Evolutionary conservation across 64 coral and sea anemone genomes (phyloP).

Genomic region (Anthopleura sola): DNA sequence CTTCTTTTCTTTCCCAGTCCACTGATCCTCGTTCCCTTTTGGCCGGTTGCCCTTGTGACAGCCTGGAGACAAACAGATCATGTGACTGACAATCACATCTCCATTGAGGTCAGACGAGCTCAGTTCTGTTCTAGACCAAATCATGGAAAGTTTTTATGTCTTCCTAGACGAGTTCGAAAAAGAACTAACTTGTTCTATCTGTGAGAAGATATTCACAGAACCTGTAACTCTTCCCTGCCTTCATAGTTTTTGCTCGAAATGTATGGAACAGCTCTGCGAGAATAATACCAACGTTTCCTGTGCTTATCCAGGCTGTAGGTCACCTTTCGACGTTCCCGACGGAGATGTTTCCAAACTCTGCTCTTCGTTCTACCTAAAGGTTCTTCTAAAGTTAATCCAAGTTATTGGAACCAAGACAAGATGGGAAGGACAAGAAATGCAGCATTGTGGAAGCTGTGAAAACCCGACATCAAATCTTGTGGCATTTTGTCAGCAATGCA

Average conservation of each 20-base stretch:
- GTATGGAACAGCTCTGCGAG: neutral
- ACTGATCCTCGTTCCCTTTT: no score
- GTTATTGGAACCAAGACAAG: neutral
- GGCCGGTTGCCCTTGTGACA: no score
- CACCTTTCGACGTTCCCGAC: neutral
- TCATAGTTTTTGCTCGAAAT: constrained; percentile 13
- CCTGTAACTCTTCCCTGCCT: neutral
- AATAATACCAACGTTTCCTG: neutral
- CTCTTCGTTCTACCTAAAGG: constrained; percentile 2
- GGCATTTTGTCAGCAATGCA: neutral
- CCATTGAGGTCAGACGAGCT: no score
- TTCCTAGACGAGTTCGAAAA: neutral
- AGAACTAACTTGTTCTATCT: constrained; percentile 15
- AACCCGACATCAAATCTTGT: neutral
- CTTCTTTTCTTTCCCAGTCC: no score
- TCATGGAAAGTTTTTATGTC: neutral
- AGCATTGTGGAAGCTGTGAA: neutral
- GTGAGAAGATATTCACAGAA: neutral
- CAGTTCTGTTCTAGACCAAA: neutral
- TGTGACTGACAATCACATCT: no score
- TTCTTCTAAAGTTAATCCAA: neutral
- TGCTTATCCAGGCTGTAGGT: neutral
- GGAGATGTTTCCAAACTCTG: neutral
- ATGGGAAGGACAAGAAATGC: neutral
- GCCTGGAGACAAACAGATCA: no score